phyloP scores from a whole-genome alignment of 2,888 invertebrate species.

The Zhuqinia jingwanae region DNA sequence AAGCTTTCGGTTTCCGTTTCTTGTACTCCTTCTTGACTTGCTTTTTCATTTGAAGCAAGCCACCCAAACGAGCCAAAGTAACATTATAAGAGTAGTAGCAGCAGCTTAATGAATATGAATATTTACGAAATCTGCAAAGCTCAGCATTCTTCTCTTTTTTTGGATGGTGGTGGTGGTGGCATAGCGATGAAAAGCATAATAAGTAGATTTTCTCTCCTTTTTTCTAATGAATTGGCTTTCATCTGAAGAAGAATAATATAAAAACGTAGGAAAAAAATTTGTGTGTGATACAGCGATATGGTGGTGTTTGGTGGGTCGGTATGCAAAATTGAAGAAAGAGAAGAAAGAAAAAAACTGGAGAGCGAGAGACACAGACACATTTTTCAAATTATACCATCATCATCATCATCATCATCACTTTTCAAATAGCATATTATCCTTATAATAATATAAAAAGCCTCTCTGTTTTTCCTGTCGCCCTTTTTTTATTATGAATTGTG shows the following conservation, averaged over 20 bases:
- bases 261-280: no score
- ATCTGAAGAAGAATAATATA: background rate
- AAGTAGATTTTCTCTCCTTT: background rate
- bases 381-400: slow-evolving; percentile 29
- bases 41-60: background rate
- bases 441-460: background rate
- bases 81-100: background rate
- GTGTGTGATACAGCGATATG: no score
- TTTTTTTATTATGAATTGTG: slow-evolving; percentile 20
- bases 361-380: slow-evolving; percentile 41
- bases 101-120: slow-evolving; percentile 71
- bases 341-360: no score
- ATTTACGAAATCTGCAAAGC: slow-evolving; percentile 66
- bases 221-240: slow-evolving; percentile 62
- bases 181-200: background rate
- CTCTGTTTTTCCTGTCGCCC: background rate
- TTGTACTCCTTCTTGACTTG: background rate
- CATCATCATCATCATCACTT: background rate
- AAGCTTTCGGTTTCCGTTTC: background rate
- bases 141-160: slow-evolving; percentile 51
- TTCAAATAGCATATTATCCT: background rate
- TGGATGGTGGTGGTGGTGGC: no score
- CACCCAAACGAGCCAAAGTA: background rate
- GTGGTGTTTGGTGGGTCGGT: background rate
- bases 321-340: background rate